Percentiles rank a stretch among this genome's conserved stretches.
phyloP scores from a whole-genome alignment of 2,888 invertebrate genomes.

The Noctua janthe region DNA sequence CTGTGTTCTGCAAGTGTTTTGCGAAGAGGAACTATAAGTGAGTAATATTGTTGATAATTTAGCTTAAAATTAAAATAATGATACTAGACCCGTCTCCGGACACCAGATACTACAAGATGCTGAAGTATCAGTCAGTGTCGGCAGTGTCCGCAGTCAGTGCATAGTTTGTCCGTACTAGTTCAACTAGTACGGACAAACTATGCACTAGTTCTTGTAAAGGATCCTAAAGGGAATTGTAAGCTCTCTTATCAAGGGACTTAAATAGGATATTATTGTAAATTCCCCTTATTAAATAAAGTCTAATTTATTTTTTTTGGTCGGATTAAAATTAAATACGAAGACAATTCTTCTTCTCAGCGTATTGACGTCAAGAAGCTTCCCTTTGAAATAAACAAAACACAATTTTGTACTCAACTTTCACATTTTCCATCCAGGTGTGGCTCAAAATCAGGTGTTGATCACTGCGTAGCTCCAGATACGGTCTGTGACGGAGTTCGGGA shows the following conservation, averaged over 20 bases:
- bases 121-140: neutral
- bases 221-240: neutral
- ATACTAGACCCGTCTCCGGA: neutral
- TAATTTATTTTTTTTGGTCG: too few relatives aligned
- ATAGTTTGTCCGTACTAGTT: neutral
- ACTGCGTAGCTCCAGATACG: slow-evolving; percentile 93
- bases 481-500: slow-evolving; percentile 94
- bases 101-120: neutral
- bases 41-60: slow-evolving; percentile 53
- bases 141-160: neutral
- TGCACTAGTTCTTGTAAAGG: neutral
- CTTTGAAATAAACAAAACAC: neutral
- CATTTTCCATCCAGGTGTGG: slow-evolving; percentile 74
- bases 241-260: neutral
- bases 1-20: slow-evolving; percentile 91
- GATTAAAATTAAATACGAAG: neutral
- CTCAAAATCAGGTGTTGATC: slow-evolving; percentile 75
- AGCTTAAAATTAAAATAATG: neutral
- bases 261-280: neutral
- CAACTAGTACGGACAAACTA: too few relatives aligned
- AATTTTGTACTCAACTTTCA: neutral
- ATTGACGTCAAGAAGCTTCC: too few relatives aligned
- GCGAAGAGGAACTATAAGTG: slow-evolving; percentile 80
- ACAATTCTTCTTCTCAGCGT: neutral
- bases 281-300: neutral